Evolutionary conservation across 30 jellyfish, hydroid and myxozoan genomes (phyloP), one percentile per base, ranked within the genome.

Genomic region (Morbakka virulenta): DNA sequence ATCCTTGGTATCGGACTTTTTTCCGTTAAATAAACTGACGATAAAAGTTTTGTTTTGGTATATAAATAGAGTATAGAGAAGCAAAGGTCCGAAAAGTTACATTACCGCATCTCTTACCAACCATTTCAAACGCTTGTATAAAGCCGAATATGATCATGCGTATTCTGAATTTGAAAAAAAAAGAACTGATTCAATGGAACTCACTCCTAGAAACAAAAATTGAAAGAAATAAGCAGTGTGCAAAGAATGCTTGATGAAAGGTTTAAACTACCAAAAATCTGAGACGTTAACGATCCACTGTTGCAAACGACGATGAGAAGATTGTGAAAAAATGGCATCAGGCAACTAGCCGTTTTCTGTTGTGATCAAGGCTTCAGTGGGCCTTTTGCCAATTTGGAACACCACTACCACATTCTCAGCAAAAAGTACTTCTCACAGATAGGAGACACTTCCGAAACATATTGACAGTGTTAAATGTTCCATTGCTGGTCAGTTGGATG

Each of bases 71-170:
- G 95, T 82, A 31, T 81, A 74, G 80, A 72, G 64, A 52, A 72
- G 64, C 82, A 75, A 70, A 62, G 89, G 95, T 27, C 89, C 86
- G 50, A 83, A 71, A 66, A 62, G 83, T 65, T 72, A 71, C 81
- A 72, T 87, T 72, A 72, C 94, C 22, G 83, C 91, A 29, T 87
- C 95, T 29, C 88, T 72, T 34, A 75, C 62, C 48, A 72, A 83
- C 28, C 88, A 61, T 72, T 71, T 83, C 48, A 83, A 71, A 35
- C 77, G 73, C 23, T 78, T 80, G 64, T 61, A 78, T 64, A 63
- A 41, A 78, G 48, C 81, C 34, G 64, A 62, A 62, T 78, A 78
- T 29, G 32, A 78, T 32, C 41, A 80, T 1, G 73, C 89, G 28
- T 63, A 78, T 78, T 50, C 71, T 62, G 89, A 74, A 0, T 74